Conservation (phyloP, 1,140 invertebrate species). For the Helicoverpa zea region DNA sequence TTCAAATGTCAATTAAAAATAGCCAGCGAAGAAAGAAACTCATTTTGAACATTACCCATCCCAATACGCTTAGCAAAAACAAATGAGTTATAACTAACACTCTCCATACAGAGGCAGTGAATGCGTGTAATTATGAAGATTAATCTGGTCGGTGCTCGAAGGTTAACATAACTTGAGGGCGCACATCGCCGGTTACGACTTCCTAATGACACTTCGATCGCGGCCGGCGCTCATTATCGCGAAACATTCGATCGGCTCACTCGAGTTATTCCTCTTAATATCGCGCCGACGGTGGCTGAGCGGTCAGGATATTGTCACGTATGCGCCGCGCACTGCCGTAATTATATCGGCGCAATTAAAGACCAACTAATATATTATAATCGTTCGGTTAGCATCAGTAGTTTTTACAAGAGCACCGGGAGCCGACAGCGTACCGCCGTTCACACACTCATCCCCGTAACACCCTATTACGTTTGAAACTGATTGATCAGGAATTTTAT, state of each 20-base stretch:
- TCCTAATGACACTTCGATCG: slow-evolving; percentile 85
- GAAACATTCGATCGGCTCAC: slow-evolving; percentile 82
- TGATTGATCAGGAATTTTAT: slow-evolving; percentile 61
- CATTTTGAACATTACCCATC: slow-evolving; percentile 40
- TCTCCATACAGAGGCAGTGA: slow-evolving; percentile 42
- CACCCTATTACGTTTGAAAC: slow-evolving; percentile 69
- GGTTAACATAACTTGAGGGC: slow-evolving; percentile 78
- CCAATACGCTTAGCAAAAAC: slow-evolving; percentile 36
- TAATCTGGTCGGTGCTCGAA: slow-evolving; percentile 69
- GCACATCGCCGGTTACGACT: slow-evolving; percentile 79
- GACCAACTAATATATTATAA: slow-evolving; percentile 86
- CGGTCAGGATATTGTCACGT: slow-evolving; percentile 84
- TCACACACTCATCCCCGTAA: slow-evolving; percentile 66
- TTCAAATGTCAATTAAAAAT: slow-evolving; percentile 33
- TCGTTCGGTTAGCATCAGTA: slow-evolving; percentile 80
- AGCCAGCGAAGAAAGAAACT: slow-evolving; percentile 20
- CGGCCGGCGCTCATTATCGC: slow-evolving; percentile 81
- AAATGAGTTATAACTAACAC: slow-evolving; percentile 51
- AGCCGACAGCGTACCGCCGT: slow-evolving; percentile 73
- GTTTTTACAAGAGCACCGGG: slow-evolving; percentile 77
- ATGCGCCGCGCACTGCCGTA: slow-evolving; percentile 74
- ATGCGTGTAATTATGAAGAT: slow-evolving; percentile 69
- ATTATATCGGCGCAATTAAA: slow-evolving; percentile 86
- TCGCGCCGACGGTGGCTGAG: slow-evolving; percentile 75
- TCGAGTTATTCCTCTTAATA: slow-evolving; percentile 85